Conservation (phyloP, 2,113 vertebrate species). For the Halichoeres trimaculatus region DNA sequence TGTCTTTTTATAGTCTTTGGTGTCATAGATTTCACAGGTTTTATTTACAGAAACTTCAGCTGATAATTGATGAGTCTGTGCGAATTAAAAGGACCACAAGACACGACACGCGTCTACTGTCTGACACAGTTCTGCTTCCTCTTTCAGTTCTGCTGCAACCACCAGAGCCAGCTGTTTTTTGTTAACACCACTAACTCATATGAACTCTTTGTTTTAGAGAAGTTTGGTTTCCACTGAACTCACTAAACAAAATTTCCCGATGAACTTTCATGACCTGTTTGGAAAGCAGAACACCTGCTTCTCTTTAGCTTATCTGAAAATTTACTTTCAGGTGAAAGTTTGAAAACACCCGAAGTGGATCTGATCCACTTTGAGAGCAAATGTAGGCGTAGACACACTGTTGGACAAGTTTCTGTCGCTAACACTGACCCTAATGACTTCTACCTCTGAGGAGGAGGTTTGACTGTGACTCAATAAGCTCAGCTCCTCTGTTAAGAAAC, state of each 20-base stretch:
- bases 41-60: too few relatives aligned
- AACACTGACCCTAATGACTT: too few relatives aligned
- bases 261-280: neutral
- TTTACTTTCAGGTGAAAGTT: neutral
- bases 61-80: neutral
- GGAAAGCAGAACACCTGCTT: neutral
- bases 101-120: fast-evolving
- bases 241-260: neutral
- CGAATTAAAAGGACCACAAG: neutral
- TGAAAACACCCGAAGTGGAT: conserved; percentile 12
- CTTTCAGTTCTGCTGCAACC: neutral
- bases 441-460: neutral
- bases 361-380: neutral
- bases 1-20: neutral
- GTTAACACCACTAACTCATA: neutral
- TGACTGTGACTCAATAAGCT: too few relatives aligned
- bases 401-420: neutral
- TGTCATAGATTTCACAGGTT: too few relatives aligned
- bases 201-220: neutral
- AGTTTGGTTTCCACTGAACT: too few relatives aligned
- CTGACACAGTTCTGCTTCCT: neutral
- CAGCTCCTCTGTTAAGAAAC: too few relatives aligned
- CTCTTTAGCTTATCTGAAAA: neutral
- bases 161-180: too few relatives aligned
- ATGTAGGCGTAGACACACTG: neutral